A percentile compares a stretch with the other conserved stretches of the same genome.
Evolutionary conservation across 2,113 vertebrate species (phyloP).

Genomic region (Amphilophus citrinellus): DNA sequence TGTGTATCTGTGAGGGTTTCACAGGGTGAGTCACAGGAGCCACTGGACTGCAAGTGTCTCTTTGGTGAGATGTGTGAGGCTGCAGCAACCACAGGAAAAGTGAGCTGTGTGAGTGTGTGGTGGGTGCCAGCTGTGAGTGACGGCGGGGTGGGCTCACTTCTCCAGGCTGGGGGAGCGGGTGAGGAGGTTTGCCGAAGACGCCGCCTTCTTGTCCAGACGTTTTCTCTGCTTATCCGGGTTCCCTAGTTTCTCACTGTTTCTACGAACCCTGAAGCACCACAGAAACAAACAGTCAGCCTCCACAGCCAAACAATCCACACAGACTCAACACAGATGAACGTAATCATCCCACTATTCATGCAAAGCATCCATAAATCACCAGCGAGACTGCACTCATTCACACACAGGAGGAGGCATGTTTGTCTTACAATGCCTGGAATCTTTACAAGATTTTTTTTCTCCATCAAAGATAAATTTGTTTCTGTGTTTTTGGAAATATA

Average conservation of each 20-base stretch:
- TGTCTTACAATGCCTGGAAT: too few relatives aligned
- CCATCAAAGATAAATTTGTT: neutral
- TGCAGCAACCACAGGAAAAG: conserved; percentile 35
- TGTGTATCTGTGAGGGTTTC: neutral
- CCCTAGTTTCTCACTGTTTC: conserved; percentile 86
- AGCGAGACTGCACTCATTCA: neutral
- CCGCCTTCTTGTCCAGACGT: conserved; percentile 87
- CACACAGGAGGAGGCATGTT: neutral
- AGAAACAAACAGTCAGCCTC: neutral
- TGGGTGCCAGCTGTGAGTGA: conserved; percentile 46
- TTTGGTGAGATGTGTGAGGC: conserved; percentile 32
- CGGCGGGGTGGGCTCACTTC: conserved; percentile 76
- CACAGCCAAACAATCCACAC: neutral
- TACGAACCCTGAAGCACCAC: conserved; percentile 76
- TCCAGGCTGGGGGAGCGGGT: conserved; percentile 85
- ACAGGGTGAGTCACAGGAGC: conserved; percentile 7
- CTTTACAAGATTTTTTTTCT: neutral
- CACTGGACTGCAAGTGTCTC: conserved; percentile 16
- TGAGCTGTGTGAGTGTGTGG: conserved; percentile 16
- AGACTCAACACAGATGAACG: neutral
- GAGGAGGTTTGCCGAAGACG: conserved; percentile 87
- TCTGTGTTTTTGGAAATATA: neutral
- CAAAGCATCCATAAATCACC: neutral
- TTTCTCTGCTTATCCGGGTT: conserved; percentile 80
- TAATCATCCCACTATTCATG: neutral